phyloP scores from a whole-genome alignment of 2,797 vertebrate genomes.

The Rhynchonycteris naso region DNA sequence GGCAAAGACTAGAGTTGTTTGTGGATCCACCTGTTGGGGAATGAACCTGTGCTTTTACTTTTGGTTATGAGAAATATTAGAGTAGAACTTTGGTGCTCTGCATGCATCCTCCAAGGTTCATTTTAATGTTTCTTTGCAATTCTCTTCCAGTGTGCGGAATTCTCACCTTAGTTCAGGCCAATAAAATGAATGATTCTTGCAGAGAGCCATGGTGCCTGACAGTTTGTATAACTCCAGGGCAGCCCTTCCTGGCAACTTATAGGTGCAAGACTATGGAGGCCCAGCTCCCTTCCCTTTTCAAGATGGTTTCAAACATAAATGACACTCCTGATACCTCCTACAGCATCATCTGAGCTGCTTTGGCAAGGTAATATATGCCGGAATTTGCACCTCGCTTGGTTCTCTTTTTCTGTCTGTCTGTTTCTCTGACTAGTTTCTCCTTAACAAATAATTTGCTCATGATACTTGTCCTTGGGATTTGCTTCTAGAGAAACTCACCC shows the following conservation, averaged over 20 bases:
- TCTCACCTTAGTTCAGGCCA: neutral
- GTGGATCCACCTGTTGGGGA: neutral
- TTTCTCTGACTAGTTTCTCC: neutral
- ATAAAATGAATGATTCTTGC: neutral
- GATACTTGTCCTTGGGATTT: neutral
- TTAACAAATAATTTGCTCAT: neutral
- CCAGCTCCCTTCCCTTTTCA: neutral
- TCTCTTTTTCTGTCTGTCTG: neutral
- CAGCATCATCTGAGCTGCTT: neutral
- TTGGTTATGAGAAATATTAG: neutral
- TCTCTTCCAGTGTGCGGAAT: neutral
- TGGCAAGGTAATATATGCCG: neutral
- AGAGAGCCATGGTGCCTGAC: neutral
- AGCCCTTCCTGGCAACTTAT: neutral
- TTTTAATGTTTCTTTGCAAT: neutral
- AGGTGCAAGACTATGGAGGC: neutral
- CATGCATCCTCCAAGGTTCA: neutral
- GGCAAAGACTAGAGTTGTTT: neutral
- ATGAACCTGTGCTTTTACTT: neutral
- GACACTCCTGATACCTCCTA: neutral
- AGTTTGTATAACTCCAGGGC: neutral
- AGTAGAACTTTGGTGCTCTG: accelerated
- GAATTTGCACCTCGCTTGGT: neutral
- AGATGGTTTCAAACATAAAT: accelerated
- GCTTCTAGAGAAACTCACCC: neutral